Conservation (phyloP, 2,888 invertebrate genomes). For the Caenorhabditis sp. region DNA sequence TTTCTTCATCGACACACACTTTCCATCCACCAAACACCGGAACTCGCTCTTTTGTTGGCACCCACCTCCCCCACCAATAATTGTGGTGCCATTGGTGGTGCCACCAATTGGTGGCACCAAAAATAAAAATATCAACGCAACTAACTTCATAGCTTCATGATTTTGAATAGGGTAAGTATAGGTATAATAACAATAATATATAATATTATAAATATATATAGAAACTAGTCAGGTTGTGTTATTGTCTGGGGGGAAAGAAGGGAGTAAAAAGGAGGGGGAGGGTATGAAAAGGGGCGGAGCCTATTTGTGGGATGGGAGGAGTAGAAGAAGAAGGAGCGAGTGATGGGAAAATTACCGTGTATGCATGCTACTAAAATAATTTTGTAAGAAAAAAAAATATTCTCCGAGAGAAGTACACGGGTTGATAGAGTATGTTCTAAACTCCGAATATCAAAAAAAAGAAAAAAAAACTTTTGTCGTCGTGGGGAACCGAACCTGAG, state of each 20-base stretch:
- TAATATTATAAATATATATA: neutral
- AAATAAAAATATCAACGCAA: neutral
- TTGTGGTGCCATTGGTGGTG: no score
- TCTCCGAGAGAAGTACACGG: no score
- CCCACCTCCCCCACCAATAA: neutral
- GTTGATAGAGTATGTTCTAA: no score
- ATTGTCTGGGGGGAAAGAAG: neutral
- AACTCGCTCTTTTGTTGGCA: conserved; percentile 27
- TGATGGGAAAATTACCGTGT: conserved; percentile 1
- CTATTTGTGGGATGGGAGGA: neutral
- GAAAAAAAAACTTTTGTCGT: no score
- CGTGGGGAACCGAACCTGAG: no score
- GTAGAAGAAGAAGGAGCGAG: neutral
- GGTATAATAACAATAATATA: neutral
- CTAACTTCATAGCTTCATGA: neutral
- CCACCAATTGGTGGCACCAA: neutral
- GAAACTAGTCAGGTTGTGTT: neutral
- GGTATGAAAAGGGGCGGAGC: neutral
- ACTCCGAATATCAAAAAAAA: no score
- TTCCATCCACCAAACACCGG: conserved; percentile 36
- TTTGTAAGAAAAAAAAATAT: no score
- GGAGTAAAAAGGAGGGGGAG: neutral
- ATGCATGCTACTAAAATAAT: no score
- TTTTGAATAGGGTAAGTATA: neutral
- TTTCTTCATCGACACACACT: conserved; percentile 50